phyloP scores from a whole-genome alignment of 1,140 invertebrate species.

The Bilobella aurantiaca region DNA sequence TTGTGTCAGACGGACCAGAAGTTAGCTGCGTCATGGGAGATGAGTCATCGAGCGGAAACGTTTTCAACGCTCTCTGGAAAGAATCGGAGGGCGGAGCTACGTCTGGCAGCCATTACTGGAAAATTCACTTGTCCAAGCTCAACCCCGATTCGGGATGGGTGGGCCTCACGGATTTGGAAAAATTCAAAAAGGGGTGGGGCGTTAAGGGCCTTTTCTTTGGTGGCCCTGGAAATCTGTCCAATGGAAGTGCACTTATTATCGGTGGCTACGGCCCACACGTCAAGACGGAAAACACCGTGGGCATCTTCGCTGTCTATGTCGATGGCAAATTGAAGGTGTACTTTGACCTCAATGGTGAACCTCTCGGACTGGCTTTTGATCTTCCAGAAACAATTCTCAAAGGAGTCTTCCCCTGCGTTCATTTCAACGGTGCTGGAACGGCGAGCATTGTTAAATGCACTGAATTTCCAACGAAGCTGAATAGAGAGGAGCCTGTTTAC shows the following conservation, averaged over 20 bases:
- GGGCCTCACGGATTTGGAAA: background rate
- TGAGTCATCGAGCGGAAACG: background rate
- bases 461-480: background rate
- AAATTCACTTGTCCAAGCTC: background rate
- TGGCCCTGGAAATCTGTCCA: background rate
- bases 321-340: background rate
- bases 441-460: background rate
- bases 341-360: background rate
- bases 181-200: background rate
- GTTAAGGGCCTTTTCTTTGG: background rate
- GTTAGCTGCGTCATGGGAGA: conserved; percentile 4
- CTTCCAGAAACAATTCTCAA: background rate
- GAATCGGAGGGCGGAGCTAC: background rate
- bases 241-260: background rate
- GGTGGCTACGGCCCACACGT: background rate
- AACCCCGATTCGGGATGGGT: background rate
- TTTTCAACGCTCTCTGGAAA: background rate
- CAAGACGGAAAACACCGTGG: background rate
- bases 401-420: background rate
- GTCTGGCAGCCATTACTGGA: conserved; percentile 5
- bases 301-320: background rate
- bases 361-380: background rate
- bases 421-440: background rate
- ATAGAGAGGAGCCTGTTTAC: background rate
- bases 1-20: background rate